A percentile compares a stretch with the other conserved stretches of the same genome.
phyloP scores from a whole-genome alignment of 2,888 invertebrate genomes.

The Macrophya annulata region DNA sequence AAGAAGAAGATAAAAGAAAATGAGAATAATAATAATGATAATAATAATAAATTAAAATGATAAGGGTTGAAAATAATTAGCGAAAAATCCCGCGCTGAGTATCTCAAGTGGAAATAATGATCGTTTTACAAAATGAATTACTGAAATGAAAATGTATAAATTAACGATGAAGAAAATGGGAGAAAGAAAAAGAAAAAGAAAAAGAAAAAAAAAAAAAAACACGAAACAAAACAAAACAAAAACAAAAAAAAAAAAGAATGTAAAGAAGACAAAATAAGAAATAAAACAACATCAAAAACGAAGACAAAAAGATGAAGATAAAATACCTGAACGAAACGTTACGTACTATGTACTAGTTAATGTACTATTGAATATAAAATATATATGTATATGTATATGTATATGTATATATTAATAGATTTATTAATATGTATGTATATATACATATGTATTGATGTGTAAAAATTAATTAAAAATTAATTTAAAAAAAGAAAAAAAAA shows the following conservation, averaged over 20 bases:
- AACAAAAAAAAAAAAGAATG: background rate
- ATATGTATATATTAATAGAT: background rate
- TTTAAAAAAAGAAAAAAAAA: conserved; percentile 21
- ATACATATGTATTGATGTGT: background rate
- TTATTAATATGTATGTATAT: background rate
- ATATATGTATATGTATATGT: conserved; percentile 3
- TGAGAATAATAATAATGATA: too few relatives aligned
- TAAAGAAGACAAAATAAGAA: background rate
- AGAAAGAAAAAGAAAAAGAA: too few relatives aligned
- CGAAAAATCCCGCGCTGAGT: background rate
- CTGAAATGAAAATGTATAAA: background rate
- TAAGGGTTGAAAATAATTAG: background rate
- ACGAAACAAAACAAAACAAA: background rate
- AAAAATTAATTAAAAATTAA: conserved; percentile 25
- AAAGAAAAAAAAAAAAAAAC: too few relatives aligned
- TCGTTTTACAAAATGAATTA: conserved; percentile 12
- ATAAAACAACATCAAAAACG: background rate
- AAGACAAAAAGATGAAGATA: background rate
- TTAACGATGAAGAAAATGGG: background rate
- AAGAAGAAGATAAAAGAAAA: background rate
- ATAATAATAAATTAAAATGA: background rate
- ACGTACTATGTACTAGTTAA: conserved; percentile 44
- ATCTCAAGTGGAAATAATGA: conserved; percentile 1
- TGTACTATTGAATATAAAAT: background rate
- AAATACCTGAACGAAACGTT: conserved; percentile 33